Base-by-base conservation (phyloP, 1,140 invertebrate genomes). In the Drosophila ogumai region DNA sequence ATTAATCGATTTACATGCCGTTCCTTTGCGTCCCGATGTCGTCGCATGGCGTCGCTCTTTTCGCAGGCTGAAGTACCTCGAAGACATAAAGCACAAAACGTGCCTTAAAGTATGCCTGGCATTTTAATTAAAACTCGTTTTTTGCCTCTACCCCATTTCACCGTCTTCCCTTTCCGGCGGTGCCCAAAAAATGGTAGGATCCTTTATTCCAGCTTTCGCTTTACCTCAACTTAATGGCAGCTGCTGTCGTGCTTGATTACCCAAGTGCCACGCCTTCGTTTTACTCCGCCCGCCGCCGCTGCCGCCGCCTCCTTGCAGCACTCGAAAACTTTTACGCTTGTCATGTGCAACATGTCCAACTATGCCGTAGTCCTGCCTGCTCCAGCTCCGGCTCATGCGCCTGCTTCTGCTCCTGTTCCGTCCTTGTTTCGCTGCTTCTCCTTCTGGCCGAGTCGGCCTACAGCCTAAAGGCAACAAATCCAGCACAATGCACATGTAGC, bases 291-390 rank as follows among this genome's bases (percentile, higher is more conserved):
- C 19, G 31, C 38, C 43, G 9, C n/a, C 15, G 46, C 31, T 15
- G n/a, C 36, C 46, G 17, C 22, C 22, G 43, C 25, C 44, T 17
- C 22, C 41, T 17, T 76, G 75, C 75, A 88, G 59, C 72, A 82
- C 84, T 87, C 71, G 84, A 87, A 80, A 87, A 87, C 67, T 82
- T 88, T 88, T 87, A 59, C 67, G 76, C 84, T 87, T 82, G 79
- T 80, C 84, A 87, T 88, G 84, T 87, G 84, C 79, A 87, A 87
- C 84, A 86, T 87, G 84, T 82, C 84, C 82, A 87, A 87, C 84
- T 82, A 80, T 82, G 63, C 60, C 77, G 64, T 76, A 67, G 59
- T 67, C 82, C 44, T 82, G 50, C 74, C 61, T 44, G 50, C 75
- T 68, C 52, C 52, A 0, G 49, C 22, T 58, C 43, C 7, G n/a